These are phyloP conservation scores for Agriopis leucophaearia DNA, from an alignment of 2,888 invertebrate genomes.

Conservation along the genomic window DNA sequence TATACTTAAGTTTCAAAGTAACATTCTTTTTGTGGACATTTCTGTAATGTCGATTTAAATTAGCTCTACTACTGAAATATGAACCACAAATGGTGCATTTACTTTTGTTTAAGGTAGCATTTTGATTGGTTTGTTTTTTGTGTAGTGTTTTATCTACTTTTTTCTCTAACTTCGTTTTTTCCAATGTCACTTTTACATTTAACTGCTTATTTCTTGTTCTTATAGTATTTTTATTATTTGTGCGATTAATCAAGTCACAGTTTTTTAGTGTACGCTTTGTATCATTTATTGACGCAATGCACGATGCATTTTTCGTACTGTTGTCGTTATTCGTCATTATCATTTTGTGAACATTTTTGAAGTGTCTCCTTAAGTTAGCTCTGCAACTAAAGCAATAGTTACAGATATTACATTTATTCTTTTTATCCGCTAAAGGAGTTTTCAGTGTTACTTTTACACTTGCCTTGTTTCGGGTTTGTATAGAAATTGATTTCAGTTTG, in stretches of 20 bases:
- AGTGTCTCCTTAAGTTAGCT: slow-evolving; percentile 53
- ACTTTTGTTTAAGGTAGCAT: slow-evolving; percentile 19
- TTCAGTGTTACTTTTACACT: slow-evolving; percentile 5
- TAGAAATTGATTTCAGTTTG: slow-evolving; percentile 42
- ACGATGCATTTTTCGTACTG: background rate
- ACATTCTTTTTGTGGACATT: slow-evolving; percentile 34
- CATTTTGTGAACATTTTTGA: slow-evolving; percentile 41
- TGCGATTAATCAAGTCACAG: background rate
- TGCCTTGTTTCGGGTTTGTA: slow-evolving; percentile 18
- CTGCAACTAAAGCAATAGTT: slow-evolving; percentile 40
- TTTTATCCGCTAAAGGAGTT: slow-evolving; percentile 16
- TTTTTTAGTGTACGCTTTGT: background rate
- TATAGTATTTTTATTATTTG: background rate
- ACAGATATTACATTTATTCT: slow-evolving; percentile 54
- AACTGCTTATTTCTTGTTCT: slow-evolving; percentile 8
- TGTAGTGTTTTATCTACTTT: background rate
- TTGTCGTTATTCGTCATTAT: slow-evolving; percentile 3
- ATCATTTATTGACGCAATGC: background rate
- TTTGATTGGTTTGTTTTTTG: background rate
- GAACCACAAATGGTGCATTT: slow-evolving; percentile 54
- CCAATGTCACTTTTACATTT: background rate
- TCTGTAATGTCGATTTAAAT: slow-evolving; percentile 53
- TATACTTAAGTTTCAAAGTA: background rate
- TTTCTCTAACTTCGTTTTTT: background rate
- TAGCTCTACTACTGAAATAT: slow-evolving; percentile 40